Evolutionary conservation across 2,888 invertebrate genomes (phyloP), one percentile per base, ranked within the genome.

Genomic region (Pammene fasciana): DNA sequence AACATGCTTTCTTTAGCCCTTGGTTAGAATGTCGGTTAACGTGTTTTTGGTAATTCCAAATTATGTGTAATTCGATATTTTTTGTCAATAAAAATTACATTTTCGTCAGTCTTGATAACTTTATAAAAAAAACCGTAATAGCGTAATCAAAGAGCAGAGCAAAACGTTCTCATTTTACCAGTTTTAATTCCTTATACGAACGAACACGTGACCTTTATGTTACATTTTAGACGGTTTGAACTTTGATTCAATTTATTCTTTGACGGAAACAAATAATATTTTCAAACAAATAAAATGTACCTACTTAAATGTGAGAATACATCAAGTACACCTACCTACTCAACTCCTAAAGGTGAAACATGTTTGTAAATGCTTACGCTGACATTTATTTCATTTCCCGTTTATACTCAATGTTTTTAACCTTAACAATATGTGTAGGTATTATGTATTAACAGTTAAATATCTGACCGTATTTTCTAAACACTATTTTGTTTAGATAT

Each of bases 1-100:
- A 50, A 57, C 57, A 55, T 56, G 68, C 48, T 62, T 57, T 68
- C 68, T 60, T 55, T 48, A 41, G 65, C 65, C 70, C 70, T 65
- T 65, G 54, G 26, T 59, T 16, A 26, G 34, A 52, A 46, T 54
- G 65, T 65, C 65, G 26, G 11, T 34, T n/a, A n/a, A 54, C 54
- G 34, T 13, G 54, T 9, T 54, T 54, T 54, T 34, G 34, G 54
- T 36, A 4, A n/a, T 34, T 7, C 13, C 11, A 52, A 52, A 2
- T 1, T 5, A 48, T 14, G 14, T 48, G 14, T 14, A 48, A 16
- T 48, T 48, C 9, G n/a, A n/a, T n/a, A n/a, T n/a, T n/a, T n/a
- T n/a, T n/a, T n/a, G n/a, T n/a, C n/a, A n/a, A n/a, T n/a, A n/a
- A n/a, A n/a, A n/a, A n/a, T n/a, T n/a, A n/a, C n/a, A n/a, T n/a